Evolutionary conservation across 2,888 invertebrate species (phyloP), one percentile per base, ranked within the genome.

Genomic region (Neoascia interrupta): DNA sequence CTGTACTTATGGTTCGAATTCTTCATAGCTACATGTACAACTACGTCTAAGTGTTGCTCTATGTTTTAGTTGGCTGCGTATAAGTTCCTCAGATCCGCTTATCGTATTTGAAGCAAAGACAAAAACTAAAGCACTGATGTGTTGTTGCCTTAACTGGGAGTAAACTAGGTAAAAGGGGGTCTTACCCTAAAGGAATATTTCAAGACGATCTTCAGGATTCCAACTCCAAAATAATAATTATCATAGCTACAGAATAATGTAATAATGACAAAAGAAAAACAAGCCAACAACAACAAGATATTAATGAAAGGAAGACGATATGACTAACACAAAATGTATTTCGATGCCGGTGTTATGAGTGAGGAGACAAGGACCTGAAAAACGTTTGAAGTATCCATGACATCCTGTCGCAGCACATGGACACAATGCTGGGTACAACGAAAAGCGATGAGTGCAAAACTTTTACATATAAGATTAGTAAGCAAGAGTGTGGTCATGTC

Each of bases 361-460:
- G 23, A 19, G 16, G 31, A 10, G 5, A n/a, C n/a, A n/a, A n/a
- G 10, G 39, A 19, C n/a, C 10, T 49, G 39, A 34, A 16, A 43
- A 53, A 64, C 18, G 13, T 43, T 64, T 53, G 64, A 43, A 64
- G 53, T 43, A 34, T 43, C 53, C 43, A 34, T 43, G 53, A 53
- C 36, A 43, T 36, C 53, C 36, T 53, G 34, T 60, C 45, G 23
- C 45, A n/a, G n/a, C n/a, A 45, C 16, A 56, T 19, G 41, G 34
- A 21, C 21, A 34, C n/a, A 41, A 16, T 13, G 34, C 45, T 60
- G 43, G n/a, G 36, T 45, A 45, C 36, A 43, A 64, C 43, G 36
- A 64, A 64, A n/a, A 19, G 49, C 68, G 68, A 56, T 47, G 56
- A 56, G 56, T 68, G 68, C 31, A 49, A 47, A 68, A 68, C 47